These are phyloP conservation scores for Oenanthe oenanthe DNA, from an alignment of 2,113 vertebrate species.

Conservation along the genomic window DNA sequence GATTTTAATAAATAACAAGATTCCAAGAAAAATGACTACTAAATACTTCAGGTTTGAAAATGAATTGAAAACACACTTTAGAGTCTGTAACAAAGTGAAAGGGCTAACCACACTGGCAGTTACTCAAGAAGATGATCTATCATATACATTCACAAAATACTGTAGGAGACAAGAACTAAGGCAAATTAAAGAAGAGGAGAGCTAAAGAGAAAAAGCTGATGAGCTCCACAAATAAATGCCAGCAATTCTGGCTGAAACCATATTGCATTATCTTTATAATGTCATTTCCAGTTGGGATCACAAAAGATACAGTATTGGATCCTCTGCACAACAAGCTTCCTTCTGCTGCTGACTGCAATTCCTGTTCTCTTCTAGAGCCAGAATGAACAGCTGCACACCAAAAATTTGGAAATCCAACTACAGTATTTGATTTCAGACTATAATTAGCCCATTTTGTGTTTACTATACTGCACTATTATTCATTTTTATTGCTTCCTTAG, in stretches of 20 bases:
- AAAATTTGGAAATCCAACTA: slow-evolving; percentile 65
- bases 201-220: not conserved
- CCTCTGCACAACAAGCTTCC: not conserved
- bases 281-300: slow-evolving; percentile 42
- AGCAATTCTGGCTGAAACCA: not conserved
- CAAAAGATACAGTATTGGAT: slow-evolving; percentile 45
- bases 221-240: not conserved
- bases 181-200: not conserved
- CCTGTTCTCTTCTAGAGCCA: slow-evolving; percentile 50
- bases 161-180: not conserved
- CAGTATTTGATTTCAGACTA: slow-evolving; percentile 55
- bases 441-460: slow-evolving; percentile 61
- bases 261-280: slow-evolving; percentile 9
- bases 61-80: not conserved
- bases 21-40: not conserved
- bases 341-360: slow-evolving; percentile 50
- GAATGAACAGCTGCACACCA: slow-evolving; percentile 61
- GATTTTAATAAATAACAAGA: not conserved
- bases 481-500: slow-evolving; percentile 59
- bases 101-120: not conserved
- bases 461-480: slow-evolving; percentile 50
- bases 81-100: not conserved
- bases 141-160: not conserved
- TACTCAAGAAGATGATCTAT: not conserved
- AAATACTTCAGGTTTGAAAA: not conserved